Evolutionary conservation across 2,888 invertebrate genomes (phyloP).

Genomic region (Bombyx huttoni): DNA sequence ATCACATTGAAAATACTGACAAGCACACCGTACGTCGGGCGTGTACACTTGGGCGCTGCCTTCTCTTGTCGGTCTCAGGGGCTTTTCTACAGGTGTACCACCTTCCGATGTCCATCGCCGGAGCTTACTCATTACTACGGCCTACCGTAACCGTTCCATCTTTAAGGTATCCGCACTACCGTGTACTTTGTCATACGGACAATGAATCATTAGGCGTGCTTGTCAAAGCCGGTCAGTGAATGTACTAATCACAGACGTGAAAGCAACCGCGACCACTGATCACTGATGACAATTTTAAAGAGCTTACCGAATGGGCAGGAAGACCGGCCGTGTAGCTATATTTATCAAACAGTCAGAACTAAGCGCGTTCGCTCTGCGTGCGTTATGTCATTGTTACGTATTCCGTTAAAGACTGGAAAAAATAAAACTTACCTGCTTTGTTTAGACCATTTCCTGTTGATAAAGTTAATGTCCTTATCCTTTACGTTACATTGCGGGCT

Average conservation of each 20-base stretch:
- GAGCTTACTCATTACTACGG: constrained; percentile 59
- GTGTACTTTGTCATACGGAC: constrained; percentile 23
- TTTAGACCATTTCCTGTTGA: constrained; percentile 58
- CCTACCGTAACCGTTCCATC: constrained; percentile 39
- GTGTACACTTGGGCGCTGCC: constrained; percentile 80
- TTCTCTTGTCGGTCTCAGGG: constrained; percentile 78
- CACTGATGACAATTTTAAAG: constrained; percentile 68
- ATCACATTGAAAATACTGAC: constrained; percentile 88
- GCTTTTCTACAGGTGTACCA: constrained; percentile 73
- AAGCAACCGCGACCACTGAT: constrained; percentile 67
- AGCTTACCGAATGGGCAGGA: constrained; percentile 64
- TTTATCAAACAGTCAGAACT: constrained; percentile 61
- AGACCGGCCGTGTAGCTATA: constrained; percentile 58
- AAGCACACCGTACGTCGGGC: constrained; percentile 87
- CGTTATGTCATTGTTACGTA: constrained; percentile 56
- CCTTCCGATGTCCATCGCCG: constrained; percentile 80
- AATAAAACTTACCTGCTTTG: constrained; percentile 53
- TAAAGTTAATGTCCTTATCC: constrained; percentile 30
- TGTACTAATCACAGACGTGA: constrained; percentile 62
- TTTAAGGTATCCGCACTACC: constrained; percentile 26
- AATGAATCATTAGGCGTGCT: constrained; percentile 46
- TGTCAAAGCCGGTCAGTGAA: constrained; percentile 47
- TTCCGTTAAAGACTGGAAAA: constrained; percentile 14
- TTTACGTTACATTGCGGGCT: constrained; percentile 40
- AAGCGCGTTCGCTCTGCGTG: constrained; percentile 63